These are phyloP conservation scores for Chiroxiphia lanceolata DNA, from an alignment of 2,797 vertebrate species.

Conservation along the genomic window DNA sequence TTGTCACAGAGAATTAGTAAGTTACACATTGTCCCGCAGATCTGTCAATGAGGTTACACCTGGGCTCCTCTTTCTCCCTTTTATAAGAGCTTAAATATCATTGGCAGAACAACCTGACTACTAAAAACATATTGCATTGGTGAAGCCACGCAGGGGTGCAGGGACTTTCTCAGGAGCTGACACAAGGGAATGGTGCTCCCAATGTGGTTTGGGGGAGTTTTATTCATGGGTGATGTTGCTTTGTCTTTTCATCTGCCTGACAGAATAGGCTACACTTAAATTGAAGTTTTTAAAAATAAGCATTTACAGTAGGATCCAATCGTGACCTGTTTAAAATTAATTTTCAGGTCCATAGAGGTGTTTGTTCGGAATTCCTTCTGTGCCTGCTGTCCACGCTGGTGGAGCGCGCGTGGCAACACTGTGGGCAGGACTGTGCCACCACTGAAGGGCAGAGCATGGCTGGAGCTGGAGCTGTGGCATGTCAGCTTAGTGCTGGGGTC, in stretches of 20 bases:
- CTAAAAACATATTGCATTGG: background rate
- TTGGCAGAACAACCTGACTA: background rate
- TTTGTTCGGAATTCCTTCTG: background rate
- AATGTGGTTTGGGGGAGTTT: background rate
- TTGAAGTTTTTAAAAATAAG: background rate
- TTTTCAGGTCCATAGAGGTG: background rate
- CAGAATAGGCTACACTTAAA: background rate
- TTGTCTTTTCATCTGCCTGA: conserved; percentile 2
- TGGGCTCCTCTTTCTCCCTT: background rate
- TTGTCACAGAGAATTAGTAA: background rate
- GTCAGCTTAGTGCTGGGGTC: background rate
- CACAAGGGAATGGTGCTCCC: background rate
- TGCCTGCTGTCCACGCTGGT: background rate
- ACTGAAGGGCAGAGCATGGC: background rate
- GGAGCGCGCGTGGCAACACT: background rate
- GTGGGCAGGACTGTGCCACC: background rate
- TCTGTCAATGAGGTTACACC: background rate
- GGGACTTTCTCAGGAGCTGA: background rate
- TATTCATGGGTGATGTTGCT: background rate
- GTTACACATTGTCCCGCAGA: background rate
- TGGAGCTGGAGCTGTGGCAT: background rate
- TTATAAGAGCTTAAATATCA: background rate
- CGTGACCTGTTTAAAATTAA: background rate
- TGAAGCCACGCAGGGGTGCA: background rate
- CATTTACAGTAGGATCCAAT: background rate